phyloP scores from a whole-genome alignment of 2,113 vertebrate species.

The Dolichotis patagonum region DNA sequence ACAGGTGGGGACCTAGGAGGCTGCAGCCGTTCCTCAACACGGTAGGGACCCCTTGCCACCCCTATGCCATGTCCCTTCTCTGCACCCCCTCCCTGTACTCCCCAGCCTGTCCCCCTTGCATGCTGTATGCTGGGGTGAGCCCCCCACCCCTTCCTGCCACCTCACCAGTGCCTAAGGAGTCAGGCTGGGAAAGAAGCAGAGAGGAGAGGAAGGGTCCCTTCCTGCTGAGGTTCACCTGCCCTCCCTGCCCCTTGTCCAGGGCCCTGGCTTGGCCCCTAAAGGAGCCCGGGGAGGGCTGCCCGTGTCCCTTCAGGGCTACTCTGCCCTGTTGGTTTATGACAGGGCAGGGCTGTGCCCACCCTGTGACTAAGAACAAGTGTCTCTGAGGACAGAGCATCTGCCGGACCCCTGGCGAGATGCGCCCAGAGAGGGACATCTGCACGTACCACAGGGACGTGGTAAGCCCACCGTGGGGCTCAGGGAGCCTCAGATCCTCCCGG shows the following conservation, averaged over 20 bases:
- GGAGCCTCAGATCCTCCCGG: background rate
- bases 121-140: background rate
- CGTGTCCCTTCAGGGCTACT: rapidly evolving
- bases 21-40: background rate
- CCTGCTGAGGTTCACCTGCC: background rate
- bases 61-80: background rate
- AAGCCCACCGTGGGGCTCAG: background rate
- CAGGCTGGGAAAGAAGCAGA: background rate
- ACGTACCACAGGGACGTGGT: background rate
- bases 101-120: background rate
- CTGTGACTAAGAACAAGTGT: rapidly evolving
- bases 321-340: background rate
- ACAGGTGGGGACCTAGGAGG: background rate
- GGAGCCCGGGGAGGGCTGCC: background rate
- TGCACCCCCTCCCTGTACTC: background rate
- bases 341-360: no score
- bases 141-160: rapidly evolving
- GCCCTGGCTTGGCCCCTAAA: rapidly evolving
- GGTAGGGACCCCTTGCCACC: rapidly evolving
- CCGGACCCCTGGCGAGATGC: background rate
- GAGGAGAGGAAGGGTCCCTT: no score
- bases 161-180: background rate
- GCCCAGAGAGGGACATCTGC: no score
- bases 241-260: rapidly evolving
- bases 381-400: no score